These are phyloP conservation scores for Pseudochaenichthys georgianus DNA, from an alignment of 2,797 vertebrate genomes.

Conservation along the genomic window DNA sequence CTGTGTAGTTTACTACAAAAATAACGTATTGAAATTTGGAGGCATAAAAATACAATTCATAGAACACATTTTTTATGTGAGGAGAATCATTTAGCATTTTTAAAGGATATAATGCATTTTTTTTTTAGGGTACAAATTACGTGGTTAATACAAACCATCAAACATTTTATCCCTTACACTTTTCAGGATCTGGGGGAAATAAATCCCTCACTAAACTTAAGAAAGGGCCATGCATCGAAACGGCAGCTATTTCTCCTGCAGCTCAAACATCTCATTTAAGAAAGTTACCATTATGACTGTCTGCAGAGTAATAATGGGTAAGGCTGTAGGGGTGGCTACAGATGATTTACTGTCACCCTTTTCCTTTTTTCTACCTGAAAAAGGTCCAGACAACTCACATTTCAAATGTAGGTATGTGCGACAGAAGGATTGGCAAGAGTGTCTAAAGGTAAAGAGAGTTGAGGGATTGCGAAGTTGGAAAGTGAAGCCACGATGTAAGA, in stretches of 20 bases:
- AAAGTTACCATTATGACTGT: constrained; percentile 36
- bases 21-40: background rate
- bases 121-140: no score
- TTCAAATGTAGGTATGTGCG: constrained; percentile 15
- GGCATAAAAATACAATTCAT: background rate
- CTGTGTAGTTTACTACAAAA: background rate
- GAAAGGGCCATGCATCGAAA: constrained; percentile 6
- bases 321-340: constrained; percentile 25
- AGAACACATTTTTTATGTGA: background rate
- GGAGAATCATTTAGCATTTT: background rate
- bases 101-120: no score
- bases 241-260: background rate
- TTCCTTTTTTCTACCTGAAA: constrained; percentile 15
- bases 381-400: constrained; percentile 15
- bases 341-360: constrained; percentile 39
- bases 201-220: constrained; percentile 7
- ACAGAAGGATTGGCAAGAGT: constrained; percentile 5
- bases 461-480: constrained; percentile 7
- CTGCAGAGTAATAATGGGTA: background rate
- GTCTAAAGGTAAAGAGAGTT: constrained; percentile 11
- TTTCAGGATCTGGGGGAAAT: background rate
- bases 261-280: constrained; percentile 29
- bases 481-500: constrained; percentile 38
- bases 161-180: no score
- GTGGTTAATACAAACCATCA: no score